Evolutionary conservation across 2,797 vertebrate genomes (phyloP).

Genomic region (Enteromius afrohamiltoni): DNA sequence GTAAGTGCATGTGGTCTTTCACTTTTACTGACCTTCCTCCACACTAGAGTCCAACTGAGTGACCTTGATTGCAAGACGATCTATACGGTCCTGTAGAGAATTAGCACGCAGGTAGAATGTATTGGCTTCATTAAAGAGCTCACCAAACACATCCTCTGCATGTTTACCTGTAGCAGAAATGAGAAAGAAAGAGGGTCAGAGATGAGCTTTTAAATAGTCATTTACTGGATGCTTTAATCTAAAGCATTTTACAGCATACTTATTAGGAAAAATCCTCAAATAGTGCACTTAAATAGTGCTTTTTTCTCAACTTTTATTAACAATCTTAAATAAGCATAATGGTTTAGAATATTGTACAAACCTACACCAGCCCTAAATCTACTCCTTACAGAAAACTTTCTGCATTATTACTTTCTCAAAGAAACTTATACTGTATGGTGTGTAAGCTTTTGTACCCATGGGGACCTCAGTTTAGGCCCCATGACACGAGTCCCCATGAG

Average conservation of each 20-base stretch:
- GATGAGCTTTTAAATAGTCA: neutral
- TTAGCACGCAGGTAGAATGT: conserved; percentile 87
- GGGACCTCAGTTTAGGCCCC: too few relatives aligned
- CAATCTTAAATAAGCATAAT: neutral
- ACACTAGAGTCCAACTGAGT: conserved; percentile 89
- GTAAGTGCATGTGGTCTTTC: neutral
- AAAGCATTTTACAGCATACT: neutral
- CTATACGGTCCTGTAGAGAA: conserved; percentile 88
- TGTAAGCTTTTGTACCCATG: too few relatives aligned
- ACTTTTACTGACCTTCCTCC: conserved; percentile 84
- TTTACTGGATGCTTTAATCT: neutral
- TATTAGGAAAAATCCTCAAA: neutral
- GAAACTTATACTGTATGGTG: too few relatives aligned
- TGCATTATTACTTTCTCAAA: too few relatives aligned
- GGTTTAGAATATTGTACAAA: too few relatives aligned
- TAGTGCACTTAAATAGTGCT: neutral
- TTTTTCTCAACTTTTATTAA: neutral
- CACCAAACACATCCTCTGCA: conserved; percentile 90
- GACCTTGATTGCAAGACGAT: conserved; percentile 87
- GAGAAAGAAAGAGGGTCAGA: conserved; percentile 8
- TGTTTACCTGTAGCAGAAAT: conserved; percentile 79
- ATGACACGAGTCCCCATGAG: neutral
- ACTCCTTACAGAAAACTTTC: too few relatives aligned
- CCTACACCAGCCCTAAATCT: too few relatives aligned
- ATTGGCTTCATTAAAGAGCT: conserved; percentile 90